Base-by-base conservation (phyloP, 2,797 vertebrate species). In the Poeciliopsis presidionis region DNA sequence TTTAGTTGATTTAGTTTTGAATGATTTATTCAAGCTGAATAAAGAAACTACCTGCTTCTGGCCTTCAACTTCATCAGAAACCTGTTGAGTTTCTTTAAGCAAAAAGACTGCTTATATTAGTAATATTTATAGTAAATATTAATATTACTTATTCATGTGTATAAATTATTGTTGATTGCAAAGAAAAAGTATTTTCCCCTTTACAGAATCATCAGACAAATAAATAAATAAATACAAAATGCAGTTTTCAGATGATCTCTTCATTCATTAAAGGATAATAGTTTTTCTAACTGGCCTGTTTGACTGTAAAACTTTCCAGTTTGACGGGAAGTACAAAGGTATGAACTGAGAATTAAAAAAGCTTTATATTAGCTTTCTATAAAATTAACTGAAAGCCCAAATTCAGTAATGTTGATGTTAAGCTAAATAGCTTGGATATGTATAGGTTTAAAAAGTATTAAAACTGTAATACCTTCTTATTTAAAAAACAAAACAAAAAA, bases 391-490 rank as follows among this genome's bases (percentile, higher is more conserved):
- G 11, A 22, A 20, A 49, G 41, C 36, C 39, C 25, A 61, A 33
- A 53, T 53, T 53, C 33, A 51, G 30, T 72, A n/a, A 18, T 9
- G 47, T 16, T 61, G n/a, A 47, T 14, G 20, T 74, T 82, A 22
- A 79, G 73, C 14, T 69, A 39, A 4, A 78, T 18, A 16, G 4
- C 69, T 65, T 30, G 20, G 12, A 45, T 71, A 33, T 72, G 83
- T 43, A 51, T 1, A 22, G 39, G 45, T 20, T 12, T 53, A 53
- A 69, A 67, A 53, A 47, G 8, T 45, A 18, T 3, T 77, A 65
- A 65, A 39, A 67, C 9, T 67, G 36, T 12, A 22, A 12, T 30
- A 22, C 5, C 49, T 30, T 41, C 49, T 30, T 41, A 6, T 46
- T 46, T 41, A 77, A 77, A 8, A 41, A 41, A 41, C 2, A 41